Conservation (phyloP, 2,888 invertebrate genomes). For the Agrotis exclamationis region DNA sequence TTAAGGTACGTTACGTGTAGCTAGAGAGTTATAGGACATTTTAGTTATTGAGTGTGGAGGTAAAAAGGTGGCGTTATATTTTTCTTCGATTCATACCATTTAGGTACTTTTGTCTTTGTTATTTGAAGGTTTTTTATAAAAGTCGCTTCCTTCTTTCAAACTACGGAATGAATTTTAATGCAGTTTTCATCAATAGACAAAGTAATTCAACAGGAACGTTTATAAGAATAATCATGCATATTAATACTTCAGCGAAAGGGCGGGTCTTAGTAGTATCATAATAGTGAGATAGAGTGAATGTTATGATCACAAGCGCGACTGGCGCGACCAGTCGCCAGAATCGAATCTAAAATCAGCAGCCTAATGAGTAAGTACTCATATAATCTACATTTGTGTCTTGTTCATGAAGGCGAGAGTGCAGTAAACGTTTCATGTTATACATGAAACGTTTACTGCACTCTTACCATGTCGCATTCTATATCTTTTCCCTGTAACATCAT, state of each 20-base stretch:
- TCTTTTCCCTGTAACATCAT: not conserved
- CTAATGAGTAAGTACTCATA: not conserved
- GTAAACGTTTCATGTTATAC: no score
- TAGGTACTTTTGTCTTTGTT: not conserved
- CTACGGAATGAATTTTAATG: no score
- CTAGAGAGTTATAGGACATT: constrained; percentile 42
- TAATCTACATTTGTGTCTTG: not conserved
- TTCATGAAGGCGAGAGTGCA: no score
- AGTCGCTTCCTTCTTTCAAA: no score
- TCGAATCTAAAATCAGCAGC: no score
- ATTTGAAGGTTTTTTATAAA: not conserved
- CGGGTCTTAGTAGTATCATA: no score
- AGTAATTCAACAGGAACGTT: no score
- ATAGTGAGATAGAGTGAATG: no score
- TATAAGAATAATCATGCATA: no score
- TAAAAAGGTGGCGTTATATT: constrained; percentile 27
- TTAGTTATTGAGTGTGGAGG: constrained; percentile 45
- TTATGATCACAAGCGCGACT: not conserved
- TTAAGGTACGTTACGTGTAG: constrained; percentile 56
- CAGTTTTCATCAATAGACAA: no score
- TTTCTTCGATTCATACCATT: not conserved
- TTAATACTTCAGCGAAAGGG: no score
- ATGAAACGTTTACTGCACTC: not conserved
- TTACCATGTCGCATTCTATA: not conserved
- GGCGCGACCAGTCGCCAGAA: no score